A percentile compares a stretch with the other conserved stretches of the same genome.
Conservation (phyloP, 2,888 invertebrate species). For the Drosophila niveifrons region DNA sequence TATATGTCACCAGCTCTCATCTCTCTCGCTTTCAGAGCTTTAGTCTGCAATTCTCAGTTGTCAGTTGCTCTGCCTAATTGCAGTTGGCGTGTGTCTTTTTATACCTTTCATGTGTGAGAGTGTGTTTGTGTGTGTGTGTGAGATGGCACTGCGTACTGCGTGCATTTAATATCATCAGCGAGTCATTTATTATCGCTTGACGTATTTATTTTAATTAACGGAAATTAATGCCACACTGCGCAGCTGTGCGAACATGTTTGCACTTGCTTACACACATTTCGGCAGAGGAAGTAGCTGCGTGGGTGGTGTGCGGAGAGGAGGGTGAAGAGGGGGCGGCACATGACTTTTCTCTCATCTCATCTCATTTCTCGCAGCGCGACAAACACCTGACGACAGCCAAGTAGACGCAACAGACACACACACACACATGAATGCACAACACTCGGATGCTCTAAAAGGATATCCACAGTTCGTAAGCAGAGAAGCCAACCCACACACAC, state of each 20-base stretch:
- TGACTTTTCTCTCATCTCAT: neutral
- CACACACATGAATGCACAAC: conserved; percentile 62
- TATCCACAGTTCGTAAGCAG: conserved; percentile 30
- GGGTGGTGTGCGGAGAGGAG: neutral
- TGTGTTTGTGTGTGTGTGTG: neutral
- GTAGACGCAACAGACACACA: conserved; percentile 23
- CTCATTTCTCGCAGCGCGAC: conserved; percentile 21
- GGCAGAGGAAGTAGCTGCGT: conserved; percentile 1
- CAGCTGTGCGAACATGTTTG: conserved; percentile 72
- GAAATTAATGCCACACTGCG: conserved; percentile 79
- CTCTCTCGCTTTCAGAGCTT: too few relatives aligned
- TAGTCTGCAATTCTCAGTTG: neutral
- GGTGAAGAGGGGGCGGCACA: neutral
- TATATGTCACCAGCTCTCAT: conserved; percentile 13
- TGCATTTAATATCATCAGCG: conserved; percentile 71
- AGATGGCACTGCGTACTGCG: conserved; percentile 33
- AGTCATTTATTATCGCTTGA: conserved; percentile 81
- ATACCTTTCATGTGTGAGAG: conserved; percentile 32
- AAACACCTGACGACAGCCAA: conserved; percentile 29
- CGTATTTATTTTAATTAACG: conserved; percentile 81
- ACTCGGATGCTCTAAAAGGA: conserved; percentile 52
- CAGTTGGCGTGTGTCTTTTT: conserved; percentile 44
- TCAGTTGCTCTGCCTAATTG: conserved; percentile 57
- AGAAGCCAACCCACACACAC: conserved; percentile 19
- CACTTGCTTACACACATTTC: conserved; percentile 70